Percentiles rank a stretch among this genome's conserved stretches.
phyloP scores from a whole-genome alignment of 1,140 invertebrate species.

The Ceratina calcarata region DNA sequence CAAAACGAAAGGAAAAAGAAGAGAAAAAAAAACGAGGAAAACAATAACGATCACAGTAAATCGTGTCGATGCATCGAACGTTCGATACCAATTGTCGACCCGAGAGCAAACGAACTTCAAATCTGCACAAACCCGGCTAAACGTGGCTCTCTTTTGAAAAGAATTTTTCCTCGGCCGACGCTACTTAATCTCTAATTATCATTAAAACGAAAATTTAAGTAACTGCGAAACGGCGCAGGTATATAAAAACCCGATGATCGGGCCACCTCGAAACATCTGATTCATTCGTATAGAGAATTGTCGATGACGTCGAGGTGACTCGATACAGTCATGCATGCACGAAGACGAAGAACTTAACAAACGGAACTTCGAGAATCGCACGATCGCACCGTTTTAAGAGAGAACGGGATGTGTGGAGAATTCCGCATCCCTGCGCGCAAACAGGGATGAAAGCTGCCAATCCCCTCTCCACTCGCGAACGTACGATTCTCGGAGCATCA shows the following conservation, averaged over 20 bases:
- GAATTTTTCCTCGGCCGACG: too few relatives aligned
- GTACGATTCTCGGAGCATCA: constrained; percentile 31
- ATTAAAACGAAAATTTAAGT: constrained; percentile 34
- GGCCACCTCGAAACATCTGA: too few relatives aligned
- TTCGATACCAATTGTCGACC: neutral
- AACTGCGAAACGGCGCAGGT: constrained; percentile 28
- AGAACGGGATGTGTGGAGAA: neutral
- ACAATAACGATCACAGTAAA: constrained; percentile 48
- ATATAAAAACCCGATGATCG: constrained; percentile 9
- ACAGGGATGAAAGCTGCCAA: neutral
- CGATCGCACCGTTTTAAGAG: constrained; percentile 8
- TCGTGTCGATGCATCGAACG: constrained; percentile 33
- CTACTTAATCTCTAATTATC: neutral
- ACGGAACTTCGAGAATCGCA: constrained; percentile 25
- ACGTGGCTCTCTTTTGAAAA: neutral
- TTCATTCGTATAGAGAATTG: too few relatives aligned
- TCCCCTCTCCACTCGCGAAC: constrained; percentile 3
- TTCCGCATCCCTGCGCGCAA: neutral
- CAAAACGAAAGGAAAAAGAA: neutral
- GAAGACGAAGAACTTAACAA: constrained; percentile 11
- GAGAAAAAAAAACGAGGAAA: constrained; percentile 13
- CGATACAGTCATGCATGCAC: neutral
- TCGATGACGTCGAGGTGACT: too few relatives aligned
- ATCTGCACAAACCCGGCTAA: constrained; percentile 50
- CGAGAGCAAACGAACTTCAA: constrained; percentile 6